Evolutionary conservation across 2,888 invertebrate species (phyloP).

Genomic region (Camponotus fellah): DNA sequence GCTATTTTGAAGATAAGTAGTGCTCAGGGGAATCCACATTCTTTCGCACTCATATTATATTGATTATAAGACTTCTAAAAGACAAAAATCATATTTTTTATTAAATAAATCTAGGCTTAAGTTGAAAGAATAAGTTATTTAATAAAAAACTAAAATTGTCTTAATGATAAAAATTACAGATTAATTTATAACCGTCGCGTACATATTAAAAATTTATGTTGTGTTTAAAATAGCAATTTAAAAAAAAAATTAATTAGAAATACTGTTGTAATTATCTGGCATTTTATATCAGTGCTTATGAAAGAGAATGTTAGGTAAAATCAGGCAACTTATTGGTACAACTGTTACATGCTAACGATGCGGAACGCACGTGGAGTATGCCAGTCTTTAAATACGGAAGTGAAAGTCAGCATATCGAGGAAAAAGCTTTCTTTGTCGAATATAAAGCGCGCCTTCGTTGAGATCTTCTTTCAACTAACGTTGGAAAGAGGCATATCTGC

Average conservation of each 20-base stretch:
- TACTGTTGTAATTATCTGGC: not conserved
- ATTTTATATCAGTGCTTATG: not conserved
- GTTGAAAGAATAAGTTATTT: constrained; percentile 12
- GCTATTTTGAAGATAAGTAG: not conserved
- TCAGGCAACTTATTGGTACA: constrained; percentile 19
- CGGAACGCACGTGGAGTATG: constrained; percentile 32
- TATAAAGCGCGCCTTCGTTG: constrained; percentile 58
- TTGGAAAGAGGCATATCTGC: not conserved
- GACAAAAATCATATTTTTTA: not conserved
- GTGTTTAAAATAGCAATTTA: not conserved
- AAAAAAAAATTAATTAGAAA: not conserved
- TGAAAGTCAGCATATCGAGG: constrained; percentile 76
- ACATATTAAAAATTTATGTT: not conserved
- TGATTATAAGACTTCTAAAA: constrained; percentile 20
- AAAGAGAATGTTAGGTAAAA: constrained; percentile 27
- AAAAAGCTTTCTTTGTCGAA: constrained; percentile 77
- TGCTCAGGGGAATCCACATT: not conserved
- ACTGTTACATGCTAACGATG: constrained; percentile 46
- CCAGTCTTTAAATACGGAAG: constrained; percentile 76
- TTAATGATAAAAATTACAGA: not conserved
- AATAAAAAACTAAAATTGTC: not conserved
- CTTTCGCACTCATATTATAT: constrained; percentile 16
- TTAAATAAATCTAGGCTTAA: not conserved
- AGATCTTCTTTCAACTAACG: constrained; percentile 41
- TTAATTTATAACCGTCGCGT: not conserved